Base-by-base conservation (phyloP, 92 coral and sea anemone genomes). In the Epizoanthus illoricatus region DNA sequence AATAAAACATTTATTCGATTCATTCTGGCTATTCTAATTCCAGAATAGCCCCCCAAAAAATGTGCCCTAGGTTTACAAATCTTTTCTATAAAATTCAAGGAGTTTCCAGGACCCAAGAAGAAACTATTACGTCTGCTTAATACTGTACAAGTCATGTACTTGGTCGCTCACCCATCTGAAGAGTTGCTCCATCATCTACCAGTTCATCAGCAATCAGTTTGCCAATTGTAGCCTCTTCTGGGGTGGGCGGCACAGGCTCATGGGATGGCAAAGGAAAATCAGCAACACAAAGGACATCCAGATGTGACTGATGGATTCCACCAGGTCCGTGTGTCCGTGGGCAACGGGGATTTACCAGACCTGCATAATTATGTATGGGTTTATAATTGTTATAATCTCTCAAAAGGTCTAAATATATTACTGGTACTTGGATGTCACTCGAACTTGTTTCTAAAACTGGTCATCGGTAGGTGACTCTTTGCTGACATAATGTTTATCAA, bases 271-370 rank as follows among this genome's bases (percentile, higher is more conserved):
- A 88, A 45, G 97, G 91, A 70, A 89, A 91, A 80, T 95, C 97
- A 13, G 91, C 90, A 9, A 93, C 97, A 81, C 92, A 90, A 71
- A 95, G 89, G 61, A 89, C 93, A 60, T 95, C 98, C 18, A 95
- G 89, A 85, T 95, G 98, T 33, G 98, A 95, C 81, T 95, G 94
- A 42, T 95, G 98, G 24, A 95, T 93, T 49, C 92, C 94, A 7
- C 98, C 97, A 5, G 97, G 95, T 12, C 98, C 98, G 68, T 91
- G 93, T 67, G 98, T 95, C 71, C 98, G 94, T 36, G 98, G 98
- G 71, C 97, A 90, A n/a, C 92, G 97, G 7, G 95, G 92, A 65
- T 95, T 95, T 49, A 91, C 90, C 18, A 95, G 87, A 9, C 97
- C 98, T 94, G 52, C 19, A 74, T 9, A 42, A 47, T 47, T 47